A percentile compares a stretch with the other conserved stretches of the same genome.
These are phyloP conservation scores for Cynopterus brachyotis DNA, from an alignment of 2,113 vertebrate genomes.

Conservation along the genomic window DNA sequence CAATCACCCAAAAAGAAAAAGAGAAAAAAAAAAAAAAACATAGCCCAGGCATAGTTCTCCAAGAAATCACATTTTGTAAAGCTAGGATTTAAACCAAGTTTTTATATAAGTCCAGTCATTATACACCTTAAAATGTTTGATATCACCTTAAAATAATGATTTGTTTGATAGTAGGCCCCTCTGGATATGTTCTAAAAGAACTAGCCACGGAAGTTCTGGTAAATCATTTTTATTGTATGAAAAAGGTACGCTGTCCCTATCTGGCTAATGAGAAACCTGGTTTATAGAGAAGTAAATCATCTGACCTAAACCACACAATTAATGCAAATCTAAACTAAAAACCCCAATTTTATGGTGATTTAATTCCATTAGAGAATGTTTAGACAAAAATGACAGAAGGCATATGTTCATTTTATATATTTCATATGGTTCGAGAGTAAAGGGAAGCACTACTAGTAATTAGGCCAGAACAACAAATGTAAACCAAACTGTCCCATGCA, in stretches of 20 bases:
- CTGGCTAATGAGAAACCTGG: slow-evolving; percentile 3
- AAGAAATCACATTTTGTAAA: neutral
- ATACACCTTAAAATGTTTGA: neutral
- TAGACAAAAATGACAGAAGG: slow-evolving; percentile 37
- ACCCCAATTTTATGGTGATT: neutral
- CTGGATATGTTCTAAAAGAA: neutral
- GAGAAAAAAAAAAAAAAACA: neutral
- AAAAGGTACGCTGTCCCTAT: neutral
- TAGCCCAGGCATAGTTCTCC: neutral
- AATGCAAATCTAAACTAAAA: slow-evolving; percentile 24
- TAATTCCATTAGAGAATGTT: slow-evolving; percentile 34
- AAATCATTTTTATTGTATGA: neutral
- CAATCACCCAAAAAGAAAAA: neutral
- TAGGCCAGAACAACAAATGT: neutral
- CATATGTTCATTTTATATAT: slow-evolving; percentile 23
- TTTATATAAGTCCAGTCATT: neutral
- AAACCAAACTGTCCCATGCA: neutral
- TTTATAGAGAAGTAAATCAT: slow-evolving; percentile 32
- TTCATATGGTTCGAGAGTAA: neutral
- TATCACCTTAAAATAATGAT: neutral
- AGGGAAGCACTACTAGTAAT: neutral
- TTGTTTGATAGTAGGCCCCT: neutral
- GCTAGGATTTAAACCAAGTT: neutral
- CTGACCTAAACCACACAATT: slow-evolving; percentile 29
- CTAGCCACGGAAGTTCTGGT: neutral